Evolutionary conservation across 2,797 vertebrate genomes (phyloP).

Genomic region (Gallinago stenura): DNA sequence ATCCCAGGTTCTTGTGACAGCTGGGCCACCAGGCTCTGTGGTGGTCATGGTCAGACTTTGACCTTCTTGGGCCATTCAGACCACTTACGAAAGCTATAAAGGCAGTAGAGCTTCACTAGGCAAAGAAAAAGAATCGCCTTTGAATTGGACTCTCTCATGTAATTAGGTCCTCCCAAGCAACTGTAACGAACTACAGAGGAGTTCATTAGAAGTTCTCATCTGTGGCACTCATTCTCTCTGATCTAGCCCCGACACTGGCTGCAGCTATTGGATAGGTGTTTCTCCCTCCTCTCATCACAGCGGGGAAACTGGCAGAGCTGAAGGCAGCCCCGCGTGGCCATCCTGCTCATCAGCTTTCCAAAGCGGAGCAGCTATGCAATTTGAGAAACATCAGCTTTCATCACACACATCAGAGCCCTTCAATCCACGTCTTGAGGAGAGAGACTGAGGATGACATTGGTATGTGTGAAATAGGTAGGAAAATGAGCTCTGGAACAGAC

Average conservation of each 20-base stretch:
- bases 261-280: neutral
- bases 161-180: slow-evolving; percentile 30
- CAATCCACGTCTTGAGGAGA: neutral
- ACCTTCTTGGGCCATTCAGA: neutral
- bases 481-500: neutral
- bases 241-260: neutral
- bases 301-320: neutral
- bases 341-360: neutral
- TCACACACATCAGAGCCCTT: neutral
- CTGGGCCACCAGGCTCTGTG: neutral
- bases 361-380: neutral
- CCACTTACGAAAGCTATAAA: neutral
- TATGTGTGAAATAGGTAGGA: neutral
- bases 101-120: neutral
- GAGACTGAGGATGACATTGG: neutral
- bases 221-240: neutral
- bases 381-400: neutral
- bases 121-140: neutral
- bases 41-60: neutral
- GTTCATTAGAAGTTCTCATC: neutral
- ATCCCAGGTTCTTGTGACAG: neutral
- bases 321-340: neutral
- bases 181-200: neutral
- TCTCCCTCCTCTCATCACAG: neutral
- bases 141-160: neutral